These are phyloP conservation scores for Sterrhoptilus dennistouni DNA, from an alignment of 2,113 vertebrate species.

Conservation along the genomic window DNA sequence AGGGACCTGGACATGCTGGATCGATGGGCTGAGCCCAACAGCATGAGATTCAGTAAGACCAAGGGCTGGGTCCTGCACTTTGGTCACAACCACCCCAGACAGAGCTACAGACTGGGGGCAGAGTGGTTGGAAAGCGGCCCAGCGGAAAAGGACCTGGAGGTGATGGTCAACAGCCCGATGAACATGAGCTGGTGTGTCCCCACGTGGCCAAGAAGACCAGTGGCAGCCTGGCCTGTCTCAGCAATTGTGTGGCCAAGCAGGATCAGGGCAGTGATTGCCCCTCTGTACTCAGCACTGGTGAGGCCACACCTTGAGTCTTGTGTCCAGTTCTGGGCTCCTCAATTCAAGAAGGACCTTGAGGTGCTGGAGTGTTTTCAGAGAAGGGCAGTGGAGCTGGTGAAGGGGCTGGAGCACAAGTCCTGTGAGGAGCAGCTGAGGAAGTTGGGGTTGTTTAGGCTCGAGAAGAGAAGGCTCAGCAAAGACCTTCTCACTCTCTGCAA, in stretches of 20 bases:
- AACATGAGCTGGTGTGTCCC: neutral
- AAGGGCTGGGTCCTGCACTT: neutral
- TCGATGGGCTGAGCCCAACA: neutral
- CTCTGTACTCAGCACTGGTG: neutral
- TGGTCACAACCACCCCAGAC: neutral
- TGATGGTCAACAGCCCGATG: accelerated
- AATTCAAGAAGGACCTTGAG: neutral
- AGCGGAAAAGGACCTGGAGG: neutral
- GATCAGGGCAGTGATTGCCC: neutral
- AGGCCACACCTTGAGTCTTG: neutral
- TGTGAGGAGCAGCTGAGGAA: neutral
- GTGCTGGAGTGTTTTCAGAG: neutral
- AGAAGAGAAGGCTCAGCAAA: neutral
- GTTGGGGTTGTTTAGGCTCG: too few species aligned
- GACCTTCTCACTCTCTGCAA: neutral
- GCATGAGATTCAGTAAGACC: neutral
- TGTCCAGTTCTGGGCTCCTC: neutral
- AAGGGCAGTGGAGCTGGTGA: neutral
- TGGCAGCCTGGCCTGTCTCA: neutral
- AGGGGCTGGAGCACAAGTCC: neutral
- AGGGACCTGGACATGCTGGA: neutral
- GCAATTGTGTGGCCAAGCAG: neutral
- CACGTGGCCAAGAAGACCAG: neutral
- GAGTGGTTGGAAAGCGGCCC: neutral
- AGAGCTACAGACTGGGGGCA: neutral